Base-by-base conservation (phyloP, 2,888 invertebrate genomes). In the Dusona sp. region DNA sequence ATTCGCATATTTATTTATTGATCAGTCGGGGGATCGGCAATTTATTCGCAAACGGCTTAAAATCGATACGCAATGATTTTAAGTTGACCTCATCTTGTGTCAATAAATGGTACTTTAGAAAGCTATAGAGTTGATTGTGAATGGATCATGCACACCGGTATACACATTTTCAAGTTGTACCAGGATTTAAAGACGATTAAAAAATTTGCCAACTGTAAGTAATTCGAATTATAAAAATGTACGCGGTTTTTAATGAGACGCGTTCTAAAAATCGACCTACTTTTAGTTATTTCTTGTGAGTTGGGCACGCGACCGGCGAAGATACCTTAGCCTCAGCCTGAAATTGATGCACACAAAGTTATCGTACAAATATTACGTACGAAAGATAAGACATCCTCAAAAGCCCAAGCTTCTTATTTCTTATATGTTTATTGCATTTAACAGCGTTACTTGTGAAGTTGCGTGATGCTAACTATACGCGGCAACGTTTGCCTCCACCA, bases 371-470 rank as follows among this genome's bases (percentile, higher is more conserved):
- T 29, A 61, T 61, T 29, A 61, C 29, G 61, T 61, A 61, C 61
- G 16, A 61, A 29, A 61, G 29, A 29, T 29, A 29, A 61, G 29
- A 61, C 13, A 25, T 45, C 29, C 42, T 42, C 22, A 22, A 54
- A 38, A 33, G 33, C 6, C 9, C 6, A 48, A 77, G 22, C 19
- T 9, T 51, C 22, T 48, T 65, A 33, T 45, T 22, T 65, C 22
- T 61, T 29, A 61, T 22, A 16, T n/a, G 45, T 36, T 65, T 38
- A 51, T n/a, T 33, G 65, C 48, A 67, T 51, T 78, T 67, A 38
- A 78, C 25, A 38, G 33, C 51, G 38, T 51, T 38, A n/a, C 22
- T 67, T 51, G 78, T 38, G 38, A 74, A 81, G 65, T 81, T 54
- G 65, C 42, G 73, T 38, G 67, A 64, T 67, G 79, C 48, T 73